phyloP scores from a whole-genome alignment of 2,113 vertebrate species.

The Sturnus vulgaris region DNA sequence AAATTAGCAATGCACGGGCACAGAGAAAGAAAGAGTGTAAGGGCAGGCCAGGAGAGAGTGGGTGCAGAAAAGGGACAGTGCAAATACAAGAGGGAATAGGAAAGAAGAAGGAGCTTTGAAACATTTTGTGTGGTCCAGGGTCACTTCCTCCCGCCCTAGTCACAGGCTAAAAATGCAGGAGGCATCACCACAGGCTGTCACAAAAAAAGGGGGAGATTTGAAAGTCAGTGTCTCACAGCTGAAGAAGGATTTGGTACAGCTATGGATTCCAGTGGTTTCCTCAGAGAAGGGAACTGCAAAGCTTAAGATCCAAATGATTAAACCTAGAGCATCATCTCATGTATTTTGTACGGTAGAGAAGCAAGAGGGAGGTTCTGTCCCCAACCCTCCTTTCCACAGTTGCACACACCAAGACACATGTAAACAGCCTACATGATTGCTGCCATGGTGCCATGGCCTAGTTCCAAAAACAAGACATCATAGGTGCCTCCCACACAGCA shows the following conservation, averaged over 20 bases:
- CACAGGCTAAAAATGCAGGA: background rate
- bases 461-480: background rate
- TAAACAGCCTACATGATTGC: background rate
- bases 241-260: background rate
- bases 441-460: background rate
- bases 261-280: background rate
- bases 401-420: background rate
- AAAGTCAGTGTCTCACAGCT: background rate
- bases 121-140: background rate
- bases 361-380: background rate
- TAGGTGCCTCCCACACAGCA: background rate
- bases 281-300: background rate
- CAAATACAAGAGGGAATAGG: background rate
- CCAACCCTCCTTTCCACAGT: rapidly evolving
- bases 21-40: background rate
- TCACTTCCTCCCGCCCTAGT: background rate
- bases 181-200: background rate
- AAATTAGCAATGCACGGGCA: slow-evolving; percentile 25
- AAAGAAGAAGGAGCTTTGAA: background rate
- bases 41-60: background rate
- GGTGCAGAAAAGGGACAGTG: background rate
- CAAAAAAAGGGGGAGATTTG: background rate
- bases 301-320: background rate
- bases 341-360: background rate
- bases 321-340: background rate